These are phyloP conservation scores for Pristis pectinata DNA, from an alignment of 2,797 vertebrate species.

Conservation along the genomic window DNA sequence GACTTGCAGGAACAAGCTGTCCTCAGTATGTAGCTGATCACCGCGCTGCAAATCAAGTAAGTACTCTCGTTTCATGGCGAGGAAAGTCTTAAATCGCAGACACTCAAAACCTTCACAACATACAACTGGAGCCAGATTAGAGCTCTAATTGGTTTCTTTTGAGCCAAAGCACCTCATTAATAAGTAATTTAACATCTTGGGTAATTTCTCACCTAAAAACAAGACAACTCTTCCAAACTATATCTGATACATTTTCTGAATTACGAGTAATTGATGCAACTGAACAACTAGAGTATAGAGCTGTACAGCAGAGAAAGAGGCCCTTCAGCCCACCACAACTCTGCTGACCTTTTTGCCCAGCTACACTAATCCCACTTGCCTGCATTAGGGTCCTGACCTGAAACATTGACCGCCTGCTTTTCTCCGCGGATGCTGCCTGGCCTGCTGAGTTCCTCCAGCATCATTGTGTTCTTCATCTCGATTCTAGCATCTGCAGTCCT, in stretches of 20 bases:
- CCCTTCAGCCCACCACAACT: too few relatives aligned
- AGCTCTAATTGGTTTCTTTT: background rate
- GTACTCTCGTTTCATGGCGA: background rate
- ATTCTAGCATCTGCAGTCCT: too few relatives aligned
- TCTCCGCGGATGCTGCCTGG: too few relatives aligned
- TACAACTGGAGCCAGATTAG: background rate
- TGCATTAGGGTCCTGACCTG: too few relatives aligned
- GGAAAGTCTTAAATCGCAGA: background rate
- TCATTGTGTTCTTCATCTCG: too few relatives aligned
- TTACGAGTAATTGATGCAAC: background rate
- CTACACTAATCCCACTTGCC: too few relatives aligned
- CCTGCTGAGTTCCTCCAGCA: too few relatives aligned
- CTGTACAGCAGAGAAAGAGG: too few relatives aligned
- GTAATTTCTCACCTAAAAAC: background rate
- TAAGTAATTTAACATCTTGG: background rate
- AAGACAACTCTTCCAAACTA: background rate
- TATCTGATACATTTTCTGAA: background rate
- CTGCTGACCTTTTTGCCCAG: too few relatives aligned
- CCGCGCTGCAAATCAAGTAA: background rate
- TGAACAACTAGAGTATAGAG: background rate
- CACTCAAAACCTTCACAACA: background rate
- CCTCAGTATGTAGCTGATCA: background rate
- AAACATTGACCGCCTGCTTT: too few relatives aligned
- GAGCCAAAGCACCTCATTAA: background rate
- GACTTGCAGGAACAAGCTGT: background rate